Evolutionary conservation across 2,113 vertebrate species (phyloP).

Genomic region (Gnathonemus longibarbis): DNA sequence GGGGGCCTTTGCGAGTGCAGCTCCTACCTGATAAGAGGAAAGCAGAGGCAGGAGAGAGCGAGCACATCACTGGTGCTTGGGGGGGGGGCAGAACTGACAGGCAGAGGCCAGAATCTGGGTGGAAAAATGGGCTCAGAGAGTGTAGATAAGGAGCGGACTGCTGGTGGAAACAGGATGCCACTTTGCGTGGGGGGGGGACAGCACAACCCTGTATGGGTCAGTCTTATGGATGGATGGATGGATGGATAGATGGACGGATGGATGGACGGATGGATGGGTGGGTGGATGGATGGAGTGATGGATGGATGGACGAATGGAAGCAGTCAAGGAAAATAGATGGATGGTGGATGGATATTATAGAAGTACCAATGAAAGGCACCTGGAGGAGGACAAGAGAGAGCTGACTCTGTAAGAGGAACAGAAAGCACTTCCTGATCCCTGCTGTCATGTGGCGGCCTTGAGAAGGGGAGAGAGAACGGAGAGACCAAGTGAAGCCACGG

Average conservation of each 20-base stretch:
- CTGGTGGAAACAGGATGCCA: not conserved
- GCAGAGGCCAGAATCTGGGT: conserved; percentile 27
- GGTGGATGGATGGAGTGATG: not conserved
- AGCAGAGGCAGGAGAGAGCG: conserved; percentile 28
- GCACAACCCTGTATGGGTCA: not conserved
- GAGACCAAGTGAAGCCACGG: not conserved
- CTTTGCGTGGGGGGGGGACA: not conserved
- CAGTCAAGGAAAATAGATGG: not conserved
- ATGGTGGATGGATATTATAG: not conserved
- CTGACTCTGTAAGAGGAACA: conserved; percentile 35
- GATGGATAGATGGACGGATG: not conserved
- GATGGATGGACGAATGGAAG: not conserved
- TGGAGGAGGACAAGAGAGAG: conserved; percentile 33
- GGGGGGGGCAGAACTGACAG: conserved; percentile 31
- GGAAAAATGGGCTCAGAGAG: not conserved
- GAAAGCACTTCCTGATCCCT: conserved; percentile 24
- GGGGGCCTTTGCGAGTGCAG: not conserved
- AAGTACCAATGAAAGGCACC: conserved; percentile 7
- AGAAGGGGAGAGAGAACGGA: not conserved
- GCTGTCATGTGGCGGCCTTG: not conserved
- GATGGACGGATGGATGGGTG: not conserved
- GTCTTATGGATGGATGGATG: not conserved
- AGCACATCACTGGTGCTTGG: conserved; percentile 32
- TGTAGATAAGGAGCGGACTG: not conserved
- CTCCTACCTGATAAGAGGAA: conserved; percentile 3